Evolutionary conservation across 1,140 invertebrate genomes (phyloP).

Genomic region (Battus philenor): DNA sequence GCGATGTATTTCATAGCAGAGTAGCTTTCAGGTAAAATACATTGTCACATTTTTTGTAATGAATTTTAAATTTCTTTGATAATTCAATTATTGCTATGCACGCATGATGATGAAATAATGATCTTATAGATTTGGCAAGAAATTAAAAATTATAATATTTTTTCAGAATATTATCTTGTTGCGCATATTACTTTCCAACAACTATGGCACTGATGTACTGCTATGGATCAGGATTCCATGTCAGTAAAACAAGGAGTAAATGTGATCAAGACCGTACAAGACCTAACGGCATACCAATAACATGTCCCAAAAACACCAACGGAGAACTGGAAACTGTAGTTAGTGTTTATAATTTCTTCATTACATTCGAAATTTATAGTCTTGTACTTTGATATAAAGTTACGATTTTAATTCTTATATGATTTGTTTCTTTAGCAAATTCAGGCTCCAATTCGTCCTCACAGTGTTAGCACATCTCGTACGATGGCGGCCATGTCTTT

Average conservation of each 20-base stretch:
- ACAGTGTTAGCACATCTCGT: conserved; percentile 86
- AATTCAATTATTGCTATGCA: too few species aligned
- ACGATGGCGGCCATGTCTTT: conserved; percentile 93
- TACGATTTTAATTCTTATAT: neutral
- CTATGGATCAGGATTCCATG: conserved; percentile 91
- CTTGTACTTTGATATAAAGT: conserved; percentile 4
- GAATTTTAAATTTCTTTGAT: too few species aligned
- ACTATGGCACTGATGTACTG: conserved; percentile 94
- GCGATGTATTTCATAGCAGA: conserved; percentile 89
- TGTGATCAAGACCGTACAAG: conserved; percentile 57
- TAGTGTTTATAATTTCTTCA: too few species aligned
- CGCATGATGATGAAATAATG: too few species aligned
- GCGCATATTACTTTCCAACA: conserved; percentile 90
- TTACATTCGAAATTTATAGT: neutral
- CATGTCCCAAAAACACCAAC: conserved; percentile 45
- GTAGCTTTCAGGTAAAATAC: conserved; percentile 81
- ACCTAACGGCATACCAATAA: conserved; percentile 53
- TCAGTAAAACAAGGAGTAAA: conserved; percentile 86
- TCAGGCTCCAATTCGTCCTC: conserved; percentile 80
- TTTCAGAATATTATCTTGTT: conserved; percentile 85
- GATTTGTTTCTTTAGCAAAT: conserved; percentile 41
- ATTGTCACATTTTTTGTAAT: too few species aligned
- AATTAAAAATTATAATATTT: too few species aligned
- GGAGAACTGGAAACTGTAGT: conserved; percentile 52
- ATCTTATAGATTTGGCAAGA: too few species aligned